Evolutionary conservation across 1,140 invertebrate genomes (phyloP), one percentile per base, ranked within the genome.

Genomic region (Acyrthosiphon pisum): DNA sequence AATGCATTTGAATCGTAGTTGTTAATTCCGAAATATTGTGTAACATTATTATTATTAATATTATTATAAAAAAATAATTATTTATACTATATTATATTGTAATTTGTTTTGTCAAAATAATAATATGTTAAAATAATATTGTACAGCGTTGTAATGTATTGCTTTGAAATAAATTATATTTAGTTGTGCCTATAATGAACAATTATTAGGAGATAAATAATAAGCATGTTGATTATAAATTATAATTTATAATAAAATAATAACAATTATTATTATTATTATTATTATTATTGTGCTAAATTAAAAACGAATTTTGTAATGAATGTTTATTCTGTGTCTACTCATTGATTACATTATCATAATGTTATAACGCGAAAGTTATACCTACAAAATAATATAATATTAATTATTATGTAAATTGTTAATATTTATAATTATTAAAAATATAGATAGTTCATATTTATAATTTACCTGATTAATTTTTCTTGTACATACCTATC

Each of bases 81-180:
- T 48, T 84, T 46, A 87, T n/a, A 87, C 44, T 20, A 26, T 88
- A 88, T 50, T 53, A 41, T 83, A 89, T 37, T 53, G 48, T 53
- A 89, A 37, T 89, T 53, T 37, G 20, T 37, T 37, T 89, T 37
- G 48, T 53, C 20, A 20, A 23, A 41, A 44, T 60, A 23, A 60
- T 90, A 41, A 60, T 90, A 60, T 60, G 22, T 41, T 48, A n/a
- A 48, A 87, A 81, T 48, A 91, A 91, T 48, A 91, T 48, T 91
- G 90, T 91, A 91, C 90, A 81, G 90, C 90, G 68, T 91, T 91
- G 46, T 46, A 68, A 68, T 46, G 56, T 91, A 81, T 48, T 81
- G 60, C 90, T 91, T 90, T 81, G 26, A 76, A 44, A 46, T 68
- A 76, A 41, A 91, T 20, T 81, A 48, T 48, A 76, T 4, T 44